Conservation (phyloP, 2,888 invertebrate species). For the Lymantria dispar region DNA sequence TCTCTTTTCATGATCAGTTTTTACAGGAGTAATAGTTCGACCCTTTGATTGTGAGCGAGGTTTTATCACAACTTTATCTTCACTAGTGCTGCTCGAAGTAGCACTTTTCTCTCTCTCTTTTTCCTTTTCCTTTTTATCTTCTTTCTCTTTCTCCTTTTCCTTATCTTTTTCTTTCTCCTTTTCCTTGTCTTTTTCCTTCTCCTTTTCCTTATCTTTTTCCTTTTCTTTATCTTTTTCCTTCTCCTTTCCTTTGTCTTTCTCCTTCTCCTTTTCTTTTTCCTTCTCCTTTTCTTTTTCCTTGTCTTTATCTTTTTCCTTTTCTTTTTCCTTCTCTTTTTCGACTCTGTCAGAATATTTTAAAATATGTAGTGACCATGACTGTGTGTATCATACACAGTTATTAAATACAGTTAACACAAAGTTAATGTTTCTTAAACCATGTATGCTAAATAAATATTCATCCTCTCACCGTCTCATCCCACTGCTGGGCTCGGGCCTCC, state of each 20-base stretch:
- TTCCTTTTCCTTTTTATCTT: conserved; percentile 41
- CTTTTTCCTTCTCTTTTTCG: conserved; percentile 10
- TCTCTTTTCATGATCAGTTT: conserved; percentile 59
- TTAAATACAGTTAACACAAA: not conserved
- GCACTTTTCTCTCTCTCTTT: conserved; percentile 51
- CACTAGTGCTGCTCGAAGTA: conserved; percentile 50
- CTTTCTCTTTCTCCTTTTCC: conserved; percentile 48
- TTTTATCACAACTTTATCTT: conserved; percentile 59
- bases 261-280: not conserved
- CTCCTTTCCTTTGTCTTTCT: conserved; percentile 19
- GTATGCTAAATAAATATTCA: too few relatives aligned
- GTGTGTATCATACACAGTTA: not conserved
- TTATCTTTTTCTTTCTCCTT: conserved; percentile 43
- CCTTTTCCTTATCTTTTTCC: conserved; percentile 39
- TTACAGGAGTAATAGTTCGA: conserved; percentile 53
- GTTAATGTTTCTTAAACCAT: too few relatives aligned
- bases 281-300: conserved; percentile 34
- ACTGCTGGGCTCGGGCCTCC: too few relatives aligned
- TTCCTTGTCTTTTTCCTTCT: conserved; percentile 39
- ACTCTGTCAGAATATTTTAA: not conserved
- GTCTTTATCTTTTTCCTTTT: conserved; percentile 24
- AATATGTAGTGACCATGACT: not conserved
- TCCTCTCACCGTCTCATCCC: too few relatives aligned
- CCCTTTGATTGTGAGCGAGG: conserved; percentile 68
- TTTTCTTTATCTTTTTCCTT: conserved; percentile 35